phyloP scores from a whole-genome alignment of 2,888 invertebrate species.

The Agrotis puta region DNA sequence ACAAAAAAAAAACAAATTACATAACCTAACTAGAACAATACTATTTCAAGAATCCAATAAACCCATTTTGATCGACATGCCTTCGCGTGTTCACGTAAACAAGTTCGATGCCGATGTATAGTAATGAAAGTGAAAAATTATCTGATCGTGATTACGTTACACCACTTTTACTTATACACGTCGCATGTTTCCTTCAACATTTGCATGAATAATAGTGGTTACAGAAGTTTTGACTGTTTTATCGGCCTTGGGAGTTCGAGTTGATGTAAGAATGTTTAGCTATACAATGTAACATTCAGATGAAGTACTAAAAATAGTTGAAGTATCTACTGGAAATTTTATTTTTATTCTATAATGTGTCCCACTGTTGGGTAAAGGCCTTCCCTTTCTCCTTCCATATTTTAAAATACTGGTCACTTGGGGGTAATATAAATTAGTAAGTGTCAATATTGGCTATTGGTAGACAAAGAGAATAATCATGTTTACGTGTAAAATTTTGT shows the following conservation, averaged over 20 bases:
- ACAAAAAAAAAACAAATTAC: too few species aligned
- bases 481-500: too few species aligned
- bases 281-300: too few species aligned
- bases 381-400: too few species aligned
- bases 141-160: conserved; percentile 53
- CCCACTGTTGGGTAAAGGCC: too few species aligned
- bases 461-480: too few species aligned
- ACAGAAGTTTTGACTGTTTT: conserved; percentile 16
- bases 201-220: conserved; percentile 51
- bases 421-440: too few species aligned
- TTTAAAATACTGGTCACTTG: too few species aligned
- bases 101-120: conserved; percentile 48
- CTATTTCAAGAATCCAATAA: conserved; percentile 26
- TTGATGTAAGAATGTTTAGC: conserved; percentile 18
- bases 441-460: too few species aligned
- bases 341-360: too few species aligned
- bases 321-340: too few species aligned
- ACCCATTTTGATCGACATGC: conserved; percentile 25
- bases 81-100: conserved; percentile 48
- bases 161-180: conserved; percentile 56
- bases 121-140: conserved; percentile 66
- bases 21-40: conserved; percentile 7
- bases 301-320: too few species aligned
- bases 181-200: conserved; percentile 50
- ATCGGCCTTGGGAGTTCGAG: conserved; percentile 1